Evolutionary conservation across 2,113 vertebrate genomes (phyloP).

Genomic region (Chionis minor): DNA sequence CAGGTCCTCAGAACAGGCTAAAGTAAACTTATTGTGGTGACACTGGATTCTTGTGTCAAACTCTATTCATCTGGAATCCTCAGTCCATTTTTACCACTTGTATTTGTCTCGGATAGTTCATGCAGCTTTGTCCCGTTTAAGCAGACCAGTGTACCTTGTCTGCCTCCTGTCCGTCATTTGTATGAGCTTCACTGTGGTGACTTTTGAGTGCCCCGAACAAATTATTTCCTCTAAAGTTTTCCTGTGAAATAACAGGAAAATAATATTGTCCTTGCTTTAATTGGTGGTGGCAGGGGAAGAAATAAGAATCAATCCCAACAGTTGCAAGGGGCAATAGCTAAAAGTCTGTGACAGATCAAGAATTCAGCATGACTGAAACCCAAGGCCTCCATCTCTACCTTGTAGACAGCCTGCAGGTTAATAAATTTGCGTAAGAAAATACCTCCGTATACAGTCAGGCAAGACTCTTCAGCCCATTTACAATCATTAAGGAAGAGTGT

Average conservation of each 20-base stretch:
- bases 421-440: neutral
- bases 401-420: neutral
- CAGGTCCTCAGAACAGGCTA: neutral
- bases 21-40: neutral
- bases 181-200: neutral
- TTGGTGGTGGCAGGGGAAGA: accelerated
- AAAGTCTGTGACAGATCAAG: neutral
- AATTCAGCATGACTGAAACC: neutral
- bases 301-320: neutral
- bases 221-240: neutral
- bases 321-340: neutral
- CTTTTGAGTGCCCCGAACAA: neutral
- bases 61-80: neutral
- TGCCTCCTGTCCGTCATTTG: neutral
- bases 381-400: neutral
- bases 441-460: neutral
- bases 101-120: neutral
- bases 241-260: neutral
- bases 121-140: neutral
- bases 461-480: neutral
- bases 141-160: neutral
- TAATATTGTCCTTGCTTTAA: neutral
- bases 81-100: neutral
- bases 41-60: neutral
- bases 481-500: neutral